Conservation (phyloP, 1,140 invertebrate species). For the Orchesella cincta region DNA sequence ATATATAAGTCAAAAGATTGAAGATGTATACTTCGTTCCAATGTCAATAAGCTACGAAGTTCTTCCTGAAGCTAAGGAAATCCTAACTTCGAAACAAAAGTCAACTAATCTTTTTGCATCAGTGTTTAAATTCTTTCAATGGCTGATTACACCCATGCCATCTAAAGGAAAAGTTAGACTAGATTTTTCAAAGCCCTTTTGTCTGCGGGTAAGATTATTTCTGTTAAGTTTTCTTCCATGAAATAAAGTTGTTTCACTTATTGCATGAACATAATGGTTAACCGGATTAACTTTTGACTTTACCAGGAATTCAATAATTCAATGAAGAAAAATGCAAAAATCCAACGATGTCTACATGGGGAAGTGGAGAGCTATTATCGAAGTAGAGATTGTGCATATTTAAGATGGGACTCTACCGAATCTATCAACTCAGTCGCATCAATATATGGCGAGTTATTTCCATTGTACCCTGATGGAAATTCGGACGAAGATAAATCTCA, state of each 20-base stretch:
- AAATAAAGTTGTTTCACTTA: too few relatives aligned
- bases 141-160: not conserved
- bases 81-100: not conserved
- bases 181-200: constrained; percentile 38
- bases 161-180: constrained; percentile 18
- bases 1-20: constrained; percentile 1
- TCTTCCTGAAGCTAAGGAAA: constrained; percentile 28
- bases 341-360: not conserved
- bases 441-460: not conserved
- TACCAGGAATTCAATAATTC: not conserved
- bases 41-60: constrained; percentile 33
- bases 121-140: not conserved
- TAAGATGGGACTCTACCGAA: not conserved
- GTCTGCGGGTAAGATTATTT: constrained; percentile 27
- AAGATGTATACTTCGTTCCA: constrained; percentile 42
- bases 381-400: not conserved
- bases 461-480: not conserved
- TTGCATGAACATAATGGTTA: too few relatives aligned
- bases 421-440: constrained; percentile 8
- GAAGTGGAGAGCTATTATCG: not conserved
- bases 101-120: not conserved
- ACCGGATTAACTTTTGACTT: not conserved
- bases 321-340: not conserved
- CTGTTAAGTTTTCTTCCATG: too few relatives aligned
- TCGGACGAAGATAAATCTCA: not conserved